A percentile compares a stretch with the other conserved stretches of the same genome.
Evolutionary conservation across 2,888 invertebrate species (phyloP).

Genomic region (Melanostoma scalare): DNA sequence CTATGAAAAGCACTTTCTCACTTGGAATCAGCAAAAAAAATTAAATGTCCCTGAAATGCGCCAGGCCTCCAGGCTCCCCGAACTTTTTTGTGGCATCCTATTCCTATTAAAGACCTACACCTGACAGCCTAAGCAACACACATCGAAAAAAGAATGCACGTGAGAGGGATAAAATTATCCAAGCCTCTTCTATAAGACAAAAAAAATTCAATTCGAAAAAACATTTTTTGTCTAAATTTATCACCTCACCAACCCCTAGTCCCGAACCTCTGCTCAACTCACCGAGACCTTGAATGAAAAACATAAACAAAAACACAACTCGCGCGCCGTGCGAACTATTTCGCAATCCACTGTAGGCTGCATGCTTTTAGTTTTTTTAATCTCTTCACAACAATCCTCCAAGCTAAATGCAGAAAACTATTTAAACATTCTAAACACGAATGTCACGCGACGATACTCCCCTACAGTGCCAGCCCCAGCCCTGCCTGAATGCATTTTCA

Average conservation of each 20-base stretch:
- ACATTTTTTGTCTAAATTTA: conserved; percentile 9
- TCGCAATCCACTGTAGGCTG: conserved; percentile 48
- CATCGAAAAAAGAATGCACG: too few species aligned
- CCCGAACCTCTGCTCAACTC: not conserved
- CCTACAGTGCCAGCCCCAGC: conserved; percentile 22
- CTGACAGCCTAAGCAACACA: too few species aligned
- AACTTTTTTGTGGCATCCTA: too few species aligned
- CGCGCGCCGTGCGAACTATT: conserved; percentile 44
- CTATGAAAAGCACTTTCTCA: too few species aligned
- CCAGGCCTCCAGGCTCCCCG: too few species aligned
- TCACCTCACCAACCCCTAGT: not conserved
- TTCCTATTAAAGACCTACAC: too few species aligned
- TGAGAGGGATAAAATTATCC: too few species aligned
- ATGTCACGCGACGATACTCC: conserved; percentile 56
- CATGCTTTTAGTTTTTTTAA: not conserved
- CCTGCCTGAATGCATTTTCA: conserved; percentile 6
- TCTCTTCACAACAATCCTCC: conserved; percentile 29
- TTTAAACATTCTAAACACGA: conserved; percentile 66
- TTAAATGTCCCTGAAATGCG: too few species aligned
- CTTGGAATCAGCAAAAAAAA: too few species aligned
- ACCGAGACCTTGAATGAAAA: conserved; percentile 44
- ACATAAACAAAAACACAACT: conserved; percentile 12
- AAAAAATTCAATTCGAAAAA: too few species aligned
- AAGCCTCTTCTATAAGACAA: too few species aligned
- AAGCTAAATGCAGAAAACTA: conserved; percentile 45